phyloP scores from a whole-genome alignment of 1,140 invertebrate species.

The Heliconius melpomene region DNA sequence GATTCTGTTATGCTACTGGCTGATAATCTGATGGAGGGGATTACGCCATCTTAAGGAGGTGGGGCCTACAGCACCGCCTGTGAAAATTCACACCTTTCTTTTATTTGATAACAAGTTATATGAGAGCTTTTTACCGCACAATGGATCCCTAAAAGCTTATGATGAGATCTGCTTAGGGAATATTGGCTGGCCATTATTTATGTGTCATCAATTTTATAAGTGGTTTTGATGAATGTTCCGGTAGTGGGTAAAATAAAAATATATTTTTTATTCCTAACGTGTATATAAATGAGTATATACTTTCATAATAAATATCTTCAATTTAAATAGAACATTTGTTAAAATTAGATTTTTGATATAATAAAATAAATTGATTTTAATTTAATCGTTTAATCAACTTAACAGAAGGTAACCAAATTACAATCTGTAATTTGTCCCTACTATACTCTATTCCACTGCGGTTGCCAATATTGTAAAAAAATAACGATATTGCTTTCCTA shows the following conservation, averaged over 20 bases:
- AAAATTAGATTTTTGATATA: no score
- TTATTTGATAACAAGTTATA: constrained; percentile 79
- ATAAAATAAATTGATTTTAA: no score
- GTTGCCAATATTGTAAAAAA: no score
- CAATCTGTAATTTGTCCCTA: no score
- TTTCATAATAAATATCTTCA: no score
- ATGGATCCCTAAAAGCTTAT: constrained; percentile 77
- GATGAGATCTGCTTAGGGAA: constrained; percentile 66
- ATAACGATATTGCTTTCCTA: no score
- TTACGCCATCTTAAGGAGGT: constrained; percentile 76
- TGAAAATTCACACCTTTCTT: constrained; percentile 81
- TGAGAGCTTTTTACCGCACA: constrained; percentile 75
- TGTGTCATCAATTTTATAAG: constrained; percentile 67
- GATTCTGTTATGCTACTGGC: constrained; percentile 71
- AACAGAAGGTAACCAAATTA: no score
- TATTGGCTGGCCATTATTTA: constrained; percentile 69
- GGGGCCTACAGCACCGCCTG: constrained; percentile 69
- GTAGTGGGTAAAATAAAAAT: constrained; percentile 5
- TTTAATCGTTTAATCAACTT: no score
- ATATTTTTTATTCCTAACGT: no score
- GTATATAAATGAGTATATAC: no score
- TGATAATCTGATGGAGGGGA: constrained; percentile 61
- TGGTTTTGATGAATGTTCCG: constrained; percentile 30
- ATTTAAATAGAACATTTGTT: no score
- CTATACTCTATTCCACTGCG: no score